These are phyloP conservation scores for Melanogrammus aeglefinus DNA, from an alignment of 2,797 vertebrate species.

Conservation along the genomic window DNA sequence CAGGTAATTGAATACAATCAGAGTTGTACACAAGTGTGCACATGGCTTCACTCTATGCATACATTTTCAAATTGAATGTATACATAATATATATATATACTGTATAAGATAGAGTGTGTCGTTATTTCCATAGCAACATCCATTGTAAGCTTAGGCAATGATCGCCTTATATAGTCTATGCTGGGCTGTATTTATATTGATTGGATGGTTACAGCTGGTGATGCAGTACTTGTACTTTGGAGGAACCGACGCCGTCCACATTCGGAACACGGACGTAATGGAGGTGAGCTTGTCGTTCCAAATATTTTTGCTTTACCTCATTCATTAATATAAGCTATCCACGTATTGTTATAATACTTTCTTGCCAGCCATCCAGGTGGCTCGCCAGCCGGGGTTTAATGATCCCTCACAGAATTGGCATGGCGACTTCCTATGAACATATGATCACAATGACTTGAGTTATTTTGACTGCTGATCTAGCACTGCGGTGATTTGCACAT, in stretches of 20 bases:
- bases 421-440: background rate
- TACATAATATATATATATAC: no score
- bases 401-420: background rate
- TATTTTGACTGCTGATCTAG: background rate
- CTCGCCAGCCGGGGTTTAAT: background rate
- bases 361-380: background rate
- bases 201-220: conserved; percentile 79
- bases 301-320: background rate
- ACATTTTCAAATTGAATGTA: background rate
- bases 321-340: background rate
- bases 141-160: background rate
- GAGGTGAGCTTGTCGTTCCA: conserved; percentile 75
- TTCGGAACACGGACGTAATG: conserved; percentile 95
- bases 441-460: background rate
- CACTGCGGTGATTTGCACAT: background rate
- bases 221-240: conserved; percentile 98
- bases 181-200: background rate
- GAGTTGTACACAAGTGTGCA: background rate
- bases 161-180: background rate
- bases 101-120: background rate
- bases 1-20: conserved; percentile 75
- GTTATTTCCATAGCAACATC: background rate
- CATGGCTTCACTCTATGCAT: background rate
- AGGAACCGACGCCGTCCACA: conserved; percentile 91
- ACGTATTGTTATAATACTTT: background rate